Conservation (phyloP, 1,140 invertebrate genomes). For the Heliothis subflexa region DNA sequence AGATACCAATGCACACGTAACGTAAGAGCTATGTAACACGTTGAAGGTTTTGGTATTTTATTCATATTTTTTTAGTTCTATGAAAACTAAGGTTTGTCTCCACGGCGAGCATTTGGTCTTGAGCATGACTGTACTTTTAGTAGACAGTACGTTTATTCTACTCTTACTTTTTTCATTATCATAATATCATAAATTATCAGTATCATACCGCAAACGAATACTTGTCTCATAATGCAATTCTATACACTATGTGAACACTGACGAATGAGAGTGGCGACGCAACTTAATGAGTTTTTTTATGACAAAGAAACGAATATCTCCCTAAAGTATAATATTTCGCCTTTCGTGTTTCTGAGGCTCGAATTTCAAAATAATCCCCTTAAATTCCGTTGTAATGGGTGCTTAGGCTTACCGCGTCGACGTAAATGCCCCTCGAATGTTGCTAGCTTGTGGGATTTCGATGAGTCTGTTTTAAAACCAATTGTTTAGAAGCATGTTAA, state of each 20-base stretch:
- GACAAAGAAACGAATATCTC: slow-evolving; percentile 8
- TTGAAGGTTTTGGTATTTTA: background rate
- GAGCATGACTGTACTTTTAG: too few species aligned
- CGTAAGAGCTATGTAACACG: background rate
- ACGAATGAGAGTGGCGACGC: too few species aligned
- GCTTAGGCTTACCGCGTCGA: slow-evolving; percentile 12
- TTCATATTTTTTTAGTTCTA: too few species aligned
- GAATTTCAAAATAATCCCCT: slow-evolving; percentile 32
- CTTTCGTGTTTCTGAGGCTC: slow-evolving; percentile 8
- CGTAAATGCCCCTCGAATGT: slow-evolving; percentile 16
- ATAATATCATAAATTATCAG: too few species aligned
- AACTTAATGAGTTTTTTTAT: background rate
- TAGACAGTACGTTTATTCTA: too few species aligned
- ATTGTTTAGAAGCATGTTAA: slow-evolving; percentile 34
- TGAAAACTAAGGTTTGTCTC: too few species aligned
- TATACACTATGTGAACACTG: too few species aligned
- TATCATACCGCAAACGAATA: too few species aligned
- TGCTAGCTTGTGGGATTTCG: slow-evolving; percentile 24
- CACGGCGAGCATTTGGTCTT: too few species aligned
- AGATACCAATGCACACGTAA: slow-evolving; percentile 2
- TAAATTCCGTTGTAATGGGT: slow-evolving; percentile 25
- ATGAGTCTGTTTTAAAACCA: slow-evolving; percentile 41
- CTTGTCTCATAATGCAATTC: too few species aligned
- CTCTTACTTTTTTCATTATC: too few species aligned
- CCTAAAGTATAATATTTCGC: slow-evolving; percentile 19